Evolutionary conservation across 2,888 invertebrate species (phyloP), one percentile per base, ranked within the genome.

Genomic region (Tubulanus polymorphus): DNA sequence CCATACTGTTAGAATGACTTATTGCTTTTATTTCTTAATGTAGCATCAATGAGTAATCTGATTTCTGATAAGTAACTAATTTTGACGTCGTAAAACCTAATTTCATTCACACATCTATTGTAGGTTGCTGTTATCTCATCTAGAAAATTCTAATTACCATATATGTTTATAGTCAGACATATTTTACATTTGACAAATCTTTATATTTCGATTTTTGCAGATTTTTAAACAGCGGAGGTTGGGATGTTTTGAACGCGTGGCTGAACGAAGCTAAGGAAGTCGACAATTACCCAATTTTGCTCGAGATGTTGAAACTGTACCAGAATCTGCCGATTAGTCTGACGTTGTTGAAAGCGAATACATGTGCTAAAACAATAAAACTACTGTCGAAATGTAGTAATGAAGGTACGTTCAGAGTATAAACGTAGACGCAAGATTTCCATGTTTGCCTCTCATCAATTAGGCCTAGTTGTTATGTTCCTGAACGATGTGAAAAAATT

Each of bases 161-260:
- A n/a, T n/a, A n/a, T n/a, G n/a, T n/a, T n/a, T n/a, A n/a, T n/a
- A n/a, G n/a, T n/a, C n/a, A n/a, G n/a, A n/a, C n/a, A n/a, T n/a
- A n/a, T n/a, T n/a, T n/a, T n/a, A n/a, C 12, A 27, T 48, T 28
- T 30, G n/a, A n/a, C n/a, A n/a, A n/a, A n/a, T n/a, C n/a, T n/a
- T n/a, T n/a, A n/a, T n/a, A n/a, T n/a, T 12, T 27, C 23, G 18
- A 37, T 18, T 60, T 64, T 77, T 73, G 12, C 70, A 86, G 85
- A 74, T 93, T 94, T 78, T 90, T 95, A 88, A 86, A 86, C 56
- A 87, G 87, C 57, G 93, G 92, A 63, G 96, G 94, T 47, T 97
- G 96, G 96, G 85, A 88, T 65, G 84, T 93, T 56, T 87, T 93
- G 47, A 90, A 92, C 72, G 85, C 85, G 68, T 97, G 96, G 96